A percentile compares a stretch with the other conserved stretches of the same genome.
phyloP scores from a whole-genome alignment of 1,140 invertebrate species.

The Leguminivora glycinivorella region DNA sequence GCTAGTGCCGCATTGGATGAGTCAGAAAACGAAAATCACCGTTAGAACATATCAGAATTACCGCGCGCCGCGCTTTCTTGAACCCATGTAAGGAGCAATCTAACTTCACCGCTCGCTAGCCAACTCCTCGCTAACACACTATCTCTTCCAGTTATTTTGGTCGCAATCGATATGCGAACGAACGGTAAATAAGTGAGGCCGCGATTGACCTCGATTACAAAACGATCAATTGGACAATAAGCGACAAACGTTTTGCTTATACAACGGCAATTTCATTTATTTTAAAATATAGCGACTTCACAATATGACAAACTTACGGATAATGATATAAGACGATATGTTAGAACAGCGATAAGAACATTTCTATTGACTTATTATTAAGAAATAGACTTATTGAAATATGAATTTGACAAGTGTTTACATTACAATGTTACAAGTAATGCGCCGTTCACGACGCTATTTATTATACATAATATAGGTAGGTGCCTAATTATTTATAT shows the following conservation, averaged over 20 bases:
- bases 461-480: slow-evolving; percentile 46
- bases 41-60: slow-evolving; percentile 54
- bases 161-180: slow-evolving; percentile 69
- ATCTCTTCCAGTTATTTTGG: slow-evolving; percentile 73
- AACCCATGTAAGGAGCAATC: slow-evolving; percentile 41
- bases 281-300: slow-evolving; percentile 79
- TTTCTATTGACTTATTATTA: slow-evolving; percentile 68
- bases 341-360: slow-evolving; percentile 76
- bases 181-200: slow-evolving; percentile 63
- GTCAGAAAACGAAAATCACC: slow-evolving; percentile 66
- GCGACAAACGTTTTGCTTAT: slow-evolving; percentile 75
- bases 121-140: slow-evolving; percentile 69
- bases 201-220: slow-evolving; percentile 59
- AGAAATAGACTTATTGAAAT: slow-evolving; percentile 60
- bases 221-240: slow-evolving; percentile 69
- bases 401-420: slow-evolving; percentile 71
- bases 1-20: slow-evolving; percentile 70
- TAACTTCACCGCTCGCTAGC: slow-evolving; percentile 64
- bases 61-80: slow-evolving; percentile 38
- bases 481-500: slow-evolving; percentile 53
- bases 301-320: slow-evolving; percentile 74
- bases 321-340: slow-evolving; percentile 76
- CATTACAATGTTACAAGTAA: slow-evolving; percentile 60
- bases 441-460: slow-evolving; percentile 38
- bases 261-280: slow-evolving; percentile 77